These are phyloP conservation scores for Bufotes viridis DNA, from an alignment of 2,797 vertebrate species.

Conservation along the genomic window DNA sequence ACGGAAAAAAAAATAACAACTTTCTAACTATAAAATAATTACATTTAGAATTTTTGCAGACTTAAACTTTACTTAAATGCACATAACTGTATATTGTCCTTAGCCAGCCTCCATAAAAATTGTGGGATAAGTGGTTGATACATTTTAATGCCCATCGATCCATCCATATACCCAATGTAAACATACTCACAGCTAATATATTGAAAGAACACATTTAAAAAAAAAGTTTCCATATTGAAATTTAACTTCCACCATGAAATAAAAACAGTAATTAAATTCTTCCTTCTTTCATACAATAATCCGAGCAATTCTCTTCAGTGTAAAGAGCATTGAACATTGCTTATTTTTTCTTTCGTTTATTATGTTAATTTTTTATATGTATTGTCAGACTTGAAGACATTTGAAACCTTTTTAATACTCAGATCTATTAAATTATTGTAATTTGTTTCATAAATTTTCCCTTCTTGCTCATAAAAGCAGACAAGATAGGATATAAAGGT, in stretches of 20 bases:
- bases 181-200: not conserved
- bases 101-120: not conserved
- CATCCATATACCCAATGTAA: not conserved
- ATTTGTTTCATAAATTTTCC: slow-evolving; percentile 98
- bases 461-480: slow-evolving; percentile 98
- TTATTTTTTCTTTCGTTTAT: slow-evolving; percentile 55
- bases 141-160: not conserved
- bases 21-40: not conserved
- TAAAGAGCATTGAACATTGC: slow-evolving; percentile 28
- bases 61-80: not conserved
- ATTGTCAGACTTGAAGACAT: slow-evolving; percentile 78
- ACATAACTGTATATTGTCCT: not conserved
- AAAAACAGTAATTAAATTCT: slow-evolving; percentile 4
- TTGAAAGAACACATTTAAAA: not conserved
- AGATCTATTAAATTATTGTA: slow-evolving; percentile 87
- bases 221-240: not conserved
- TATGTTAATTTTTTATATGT: slow-evolving; percentile 67
- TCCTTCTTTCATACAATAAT: not conserved
- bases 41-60: not conserved
- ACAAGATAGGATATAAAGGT: slow-evolving; percentile 99
- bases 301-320: slow-evolving; percentile 1
- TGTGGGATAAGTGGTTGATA: not conserved
- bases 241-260: not conserved
- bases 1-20: no score
- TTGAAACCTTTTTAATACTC: slow-evolving; percentile 70